Evolutionary conservation across 2,797 vertebrate species (phyloP).

Genomic region (Xenops minutus): DNA sequence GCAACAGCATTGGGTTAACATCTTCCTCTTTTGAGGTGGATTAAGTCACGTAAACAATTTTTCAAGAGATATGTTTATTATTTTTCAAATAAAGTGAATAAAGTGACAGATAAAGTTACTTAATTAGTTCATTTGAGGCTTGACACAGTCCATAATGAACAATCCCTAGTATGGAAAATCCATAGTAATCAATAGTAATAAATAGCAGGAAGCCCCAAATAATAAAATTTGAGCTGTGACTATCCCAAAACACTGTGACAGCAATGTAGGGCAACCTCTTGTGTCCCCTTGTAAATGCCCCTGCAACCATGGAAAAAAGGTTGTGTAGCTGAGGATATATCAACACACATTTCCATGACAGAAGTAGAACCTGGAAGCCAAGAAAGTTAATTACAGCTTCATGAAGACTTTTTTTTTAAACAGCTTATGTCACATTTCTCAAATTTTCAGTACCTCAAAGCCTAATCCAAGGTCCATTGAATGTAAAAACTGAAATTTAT

Average conservation of each 20-base stretch:
- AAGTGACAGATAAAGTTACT: neutral
- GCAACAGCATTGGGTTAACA: neutral
- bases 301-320: neutral
- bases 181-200: neutral
- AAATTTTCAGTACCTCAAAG: neutral
- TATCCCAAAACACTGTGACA: neutral
- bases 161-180: neutral
- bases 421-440: neutral
- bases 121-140: neutral
- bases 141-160: neutral
- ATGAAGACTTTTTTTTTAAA: neutral
- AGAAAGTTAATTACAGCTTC: neutral
- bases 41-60: neutral
- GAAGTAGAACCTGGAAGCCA: neutral
- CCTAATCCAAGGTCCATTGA: neutral
- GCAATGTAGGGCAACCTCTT: accelerated
- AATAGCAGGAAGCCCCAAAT: neutral
- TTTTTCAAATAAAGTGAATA: neutral
- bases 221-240: neutral
- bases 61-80: neutral
- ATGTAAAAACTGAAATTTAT: neutral
- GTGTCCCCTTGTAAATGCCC: neutral
- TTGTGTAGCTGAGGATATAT: neutral
- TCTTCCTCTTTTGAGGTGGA: neutral
- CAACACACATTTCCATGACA: neutral